Conservation (phyloP, 2,888 invertebrate genomes). For the Plebejus argus region DNA sequence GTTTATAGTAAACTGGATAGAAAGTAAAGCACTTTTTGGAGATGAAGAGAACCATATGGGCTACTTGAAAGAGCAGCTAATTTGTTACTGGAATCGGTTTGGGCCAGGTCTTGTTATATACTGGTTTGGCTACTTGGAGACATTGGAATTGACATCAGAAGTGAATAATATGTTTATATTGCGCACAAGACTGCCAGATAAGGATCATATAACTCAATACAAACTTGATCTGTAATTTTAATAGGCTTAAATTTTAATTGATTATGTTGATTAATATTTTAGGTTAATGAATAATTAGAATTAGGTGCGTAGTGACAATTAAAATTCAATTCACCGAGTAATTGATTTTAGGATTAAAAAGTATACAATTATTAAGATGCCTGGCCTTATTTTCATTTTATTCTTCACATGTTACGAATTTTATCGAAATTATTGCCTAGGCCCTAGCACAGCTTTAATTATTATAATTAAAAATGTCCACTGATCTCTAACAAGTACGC, state of each 20-base stretch:
- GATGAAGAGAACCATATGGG: constrained; percentile 89
- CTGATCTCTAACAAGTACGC: too few relatives aligned
- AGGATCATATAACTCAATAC: constrained; percentile 71
- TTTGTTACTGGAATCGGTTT: constrained; percentile 96
- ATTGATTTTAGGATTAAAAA: too few relatives aligned
- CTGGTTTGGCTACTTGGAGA: constrained; percentile 94
- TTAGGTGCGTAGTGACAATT: too few relatives aligned
- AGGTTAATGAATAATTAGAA: too few relatives aligned
- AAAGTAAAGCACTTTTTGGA: constrained; percentile 97
- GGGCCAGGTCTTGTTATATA: constrained; percentile 97
- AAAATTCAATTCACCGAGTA: too few relatives aligned
- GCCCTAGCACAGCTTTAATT: too few relatives aligned
- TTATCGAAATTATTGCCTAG: too few relatives aligned
- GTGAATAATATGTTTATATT: constrained; percentile 83
- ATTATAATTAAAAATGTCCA: too few relatives aligned
- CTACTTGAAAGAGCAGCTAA: constrained; percentile 91
- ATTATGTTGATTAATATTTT: too few relatives aligned
- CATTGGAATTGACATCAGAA: constrained; percentile 84
- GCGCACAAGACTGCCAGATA: constrained; percentile 76
- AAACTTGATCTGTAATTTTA: constrained; percentile 55
- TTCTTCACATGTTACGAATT: too few relatives aligned
- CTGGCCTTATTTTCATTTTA: too few relatives aligned
- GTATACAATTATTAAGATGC: too few relatives aligned
- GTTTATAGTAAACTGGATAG: constrained; percentile 95
- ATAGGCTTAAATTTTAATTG: background rate